These are phyloP conservation scores for Acipenser ruthenus DNA, from an alignment of 2,797 vertebrate genomes.

Conservation along the genomic window DNA sequence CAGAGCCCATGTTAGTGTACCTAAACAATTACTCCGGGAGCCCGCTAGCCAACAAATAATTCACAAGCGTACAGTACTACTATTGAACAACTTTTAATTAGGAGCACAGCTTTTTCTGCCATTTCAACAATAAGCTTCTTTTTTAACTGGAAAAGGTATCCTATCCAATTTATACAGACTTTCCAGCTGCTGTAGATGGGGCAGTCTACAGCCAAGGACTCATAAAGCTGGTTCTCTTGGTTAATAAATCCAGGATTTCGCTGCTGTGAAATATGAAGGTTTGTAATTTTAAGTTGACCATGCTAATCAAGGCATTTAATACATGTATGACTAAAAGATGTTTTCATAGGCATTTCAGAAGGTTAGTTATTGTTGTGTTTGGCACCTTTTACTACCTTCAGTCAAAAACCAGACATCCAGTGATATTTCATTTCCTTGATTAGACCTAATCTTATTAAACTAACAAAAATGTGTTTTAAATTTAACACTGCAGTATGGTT, in stretches of 20 bases:
- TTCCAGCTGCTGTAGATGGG: conserved; percentile 57
- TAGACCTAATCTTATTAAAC: not conserved
- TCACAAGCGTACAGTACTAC: conserved; percentile 54
- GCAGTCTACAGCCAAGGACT: conserved; percentile 56
- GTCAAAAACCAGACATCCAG: not conserved
- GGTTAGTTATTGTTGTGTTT: conserved; percentile 5
- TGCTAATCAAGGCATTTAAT: conserved; percentile 7
- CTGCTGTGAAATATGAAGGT: conserved; percentile 20
- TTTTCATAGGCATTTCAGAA: conserved; percentile 1
- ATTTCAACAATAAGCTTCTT: conserved; percentile 61
- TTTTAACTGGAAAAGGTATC: conserved; percentile 48
- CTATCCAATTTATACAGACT: conserved; percentile 66
- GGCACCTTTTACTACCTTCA: conserved; percentile 1
- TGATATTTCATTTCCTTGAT: not conserved
- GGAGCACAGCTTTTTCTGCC: conserved; percentile 47
- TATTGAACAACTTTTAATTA: conserved; percentile 54
- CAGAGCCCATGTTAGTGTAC: not conserved
- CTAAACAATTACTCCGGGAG: conserved; percentile 43
- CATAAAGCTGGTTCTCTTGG: conserved; percentile 43
- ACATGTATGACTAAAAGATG: conserved; percentile 7
- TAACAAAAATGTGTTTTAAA: not conserved
- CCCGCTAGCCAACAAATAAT: conserved; percentile 57
- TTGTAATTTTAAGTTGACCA: conserved; percentile 14
- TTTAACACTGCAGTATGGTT: not conserved
- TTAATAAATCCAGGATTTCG: conserved; percentile 52